phyloP scores from a whole-genome alignment of 2,113 vertebrate species.

The Tamias sibiricus region DNA sequence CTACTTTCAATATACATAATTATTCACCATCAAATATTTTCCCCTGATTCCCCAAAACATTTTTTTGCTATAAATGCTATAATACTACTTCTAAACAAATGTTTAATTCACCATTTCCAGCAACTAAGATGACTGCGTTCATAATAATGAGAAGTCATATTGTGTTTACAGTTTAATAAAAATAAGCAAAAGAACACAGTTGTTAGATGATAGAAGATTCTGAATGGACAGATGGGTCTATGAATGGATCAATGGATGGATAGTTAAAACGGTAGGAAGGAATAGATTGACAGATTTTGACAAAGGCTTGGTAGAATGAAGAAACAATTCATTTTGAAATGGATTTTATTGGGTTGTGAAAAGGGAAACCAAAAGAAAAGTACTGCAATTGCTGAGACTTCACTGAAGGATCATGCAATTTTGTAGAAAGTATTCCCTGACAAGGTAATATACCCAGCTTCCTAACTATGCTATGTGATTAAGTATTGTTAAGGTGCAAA shows the following conservation, averaged over 20 bases:
- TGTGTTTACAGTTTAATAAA: not conserved
- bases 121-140: not conserved
- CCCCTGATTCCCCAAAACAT: not conserved
- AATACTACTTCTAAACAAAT: not conserved
- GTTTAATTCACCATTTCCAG: not conserved
- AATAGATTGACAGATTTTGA: not conserved
- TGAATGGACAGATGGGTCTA: no score
- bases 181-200: not conserved
- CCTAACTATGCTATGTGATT: no score
- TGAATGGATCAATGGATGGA: not conserved
- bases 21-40: not conserved
- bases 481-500: not conserved
- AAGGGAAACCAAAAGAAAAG: not conserved
- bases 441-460: not conserved
- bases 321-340: not conserved
- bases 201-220: not conserved
- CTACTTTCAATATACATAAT: not conserved
- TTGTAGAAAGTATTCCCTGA: not conserved
- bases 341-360: not conserved
- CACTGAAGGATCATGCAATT: not conserved
- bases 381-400: not conserved
- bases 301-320: not conserved
- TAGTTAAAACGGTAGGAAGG: not conserved
- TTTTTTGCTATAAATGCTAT: not conserved
- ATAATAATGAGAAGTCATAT: not conserved